Evolutionary conservation across 2,113 vertebrate species (phyloP).

Genomic region (Pontoporia blainvillei): DNA sequence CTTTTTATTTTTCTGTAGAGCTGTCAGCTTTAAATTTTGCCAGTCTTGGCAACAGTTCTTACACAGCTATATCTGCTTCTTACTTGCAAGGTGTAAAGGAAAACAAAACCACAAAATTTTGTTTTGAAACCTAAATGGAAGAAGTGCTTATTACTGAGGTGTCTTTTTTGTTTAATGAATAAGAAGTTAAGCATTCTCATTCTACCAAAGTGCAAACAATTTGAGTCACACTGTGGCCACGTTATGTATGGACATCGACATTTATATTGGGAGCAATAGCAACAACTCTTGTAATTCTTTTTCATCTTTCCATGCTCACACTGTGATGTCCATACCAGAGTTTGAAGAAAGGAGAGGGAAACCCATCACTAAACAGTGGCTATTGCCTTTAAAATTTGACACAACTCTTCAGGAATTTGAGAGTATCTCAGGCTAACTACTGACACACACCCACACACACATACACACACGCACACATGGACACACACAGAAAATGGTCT

Average conservation of each 20-base stretch:
- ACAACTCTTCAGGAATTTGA: neutral
- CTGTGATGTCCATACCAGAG: neutral
- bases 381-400: neutral
- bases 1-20: neutral
- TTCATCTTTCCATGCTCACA: neutral
- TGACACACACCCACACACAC: neutral
- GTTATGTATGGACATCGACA: neutral
- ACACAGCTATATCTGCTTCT: neutral
- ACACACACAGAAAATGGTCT: neutral
- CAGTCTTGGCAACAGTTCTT: slow-evolving; percentile 1
- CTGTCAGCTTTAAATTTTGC: slow-evolving; percentile 16
- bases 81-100: neutral
- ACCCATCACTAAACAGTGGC: rapidly evolving
- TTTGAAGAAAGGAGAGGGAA: neutral
- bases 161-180: neutral
- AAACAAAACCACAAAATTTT: neutral
- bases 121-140: slow-evolving; percentile 35
- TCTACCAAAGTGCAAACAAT: neutral
- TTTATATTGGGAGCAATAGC: neutral
- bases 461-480: neutral
- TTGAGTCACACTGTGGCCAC: neutral
- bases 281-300: neutral
- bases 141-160: neutral
- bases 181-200: neutral
- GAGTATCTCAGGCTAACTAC: neutral